Evolutionary conservation across 2,888 invertebrate genomes (phyloP), one percentile per base, ranked within the genome.

Genomic region (Neoaliturus tenellus): DNA sequence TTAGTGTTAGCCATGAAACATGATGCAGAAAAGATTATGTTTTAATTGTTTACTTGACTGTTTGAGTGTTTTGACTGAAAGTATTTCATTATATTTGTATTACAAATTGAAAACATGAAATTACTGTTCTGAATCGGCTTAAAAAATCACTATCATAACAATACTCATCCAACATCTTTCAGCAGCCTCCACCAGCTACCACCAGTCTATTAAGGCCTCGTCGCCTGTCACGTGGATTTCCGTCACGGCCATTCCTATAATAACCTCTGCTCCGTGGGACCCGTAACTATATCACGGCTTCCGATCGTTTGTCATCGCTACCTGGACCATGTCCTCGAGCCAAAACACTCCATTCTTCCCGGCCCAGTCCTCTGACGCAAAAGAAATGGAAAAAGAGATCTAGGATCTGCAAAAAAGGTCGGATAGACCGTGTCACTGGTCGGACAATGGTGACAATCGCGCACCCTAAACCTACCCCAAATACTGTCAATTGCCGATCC

Each of bases 361-460:
- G 75, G 0, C 75, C 1, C 6, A 28, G 33, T 20, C 31, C 17
- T 33, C 69, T 39, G 69, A 31, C 69, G 48, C 39, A 39, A 75
- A 75, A 75, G 75, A 75, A 75, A 75, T 75, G 71, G 35, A 20
- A 41, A 71, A 23, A 67, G 23, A 71, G 35, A 44, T 44, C 75
- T 75, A 75, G 75, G 75, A 75, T 35, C 28, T 20, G 75, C 28
- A 35, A 75, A 75, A 75, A 75, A 35, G 17, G 44, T 28, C 35
- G 28, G 71, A 67, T 39, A 41, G 10, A 39, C 41, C 33, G 39
- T 75, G 28, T 23, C 2, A 8, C 39, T n/a, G n/a, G n/a, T n/a
- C n/a, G n/a, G 75, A 75, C 75, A 75, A 75, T 44, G 75, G 75
- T 48, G 75, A 75, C 75, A 75, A 75, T 75, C 75, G 75, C 4